phyloP scores from a whole-genome alignment of 2,888 invertebrate genomes.

The Helicoverpa assulta region DNA sequence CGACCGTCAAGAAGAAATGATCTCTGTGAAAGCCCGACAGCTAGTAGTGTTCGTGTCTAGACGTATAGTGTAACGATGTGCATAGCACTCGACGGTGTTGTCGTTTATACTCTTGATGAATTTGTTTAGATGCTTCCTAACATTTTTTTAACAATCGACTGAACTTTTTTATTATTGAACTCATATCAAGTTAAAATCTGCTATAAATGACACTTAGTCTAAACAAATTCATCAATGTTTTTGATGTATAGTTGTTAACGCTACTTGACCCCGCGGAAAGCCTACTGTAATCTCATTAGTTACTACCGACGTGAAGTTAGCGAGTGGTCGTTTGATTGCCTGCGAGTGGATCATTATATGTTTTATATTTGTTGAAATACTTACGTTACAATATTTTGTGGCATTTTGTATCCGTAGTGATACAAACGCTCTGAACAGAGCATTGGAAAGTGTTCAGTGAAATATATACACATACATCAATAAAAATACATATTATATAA shows the following conservation, averaged over 20 bases:
- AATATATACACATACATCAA: conserved; percentile 14
- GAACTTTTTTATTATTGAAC: conserved; percentile 77
- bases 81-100: conserved; percentile 64
- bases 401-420: conserved; percentile 21
- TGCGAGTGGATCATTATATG: conserved; percentile 34
- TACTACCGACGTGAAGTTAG: conserved; percentile 54
- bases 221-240: conserved; percentile 76
- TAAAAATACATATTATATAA: conserved; percentile 13
- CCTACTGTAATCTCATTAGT: conserved; percentile 70
- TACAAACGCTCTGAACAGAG: background rate
- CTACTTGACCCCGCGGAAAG: conserved; percentile 70
- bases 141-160: conserved; percentile 70
- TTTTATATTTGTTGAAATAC: conserved; percentile 36
- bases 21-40: conserved; percentile 68
- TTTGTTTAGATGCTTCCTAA: conserved; percentile 69
- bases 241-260: conserved; percentile 65
- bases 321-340: conserved; percentile 59
- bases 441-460: conserved; percentile 27
- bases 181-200: conserved; percentile 75
- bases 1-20: conserved; percentile 89
- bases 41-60: conserved; percentile 64
- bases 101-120: conserved; percentile 58
- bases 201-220: conserved; percentile 68
- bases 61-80: conserved; percentile 60
- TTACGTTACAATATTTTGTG: conserved; percentile 28